Evolutionary conservation across 2,797 vertebrate genomes (phyloP), one percentile per base, ranked within the genome.

Genomic region (Prunella strophiata): DNA sequence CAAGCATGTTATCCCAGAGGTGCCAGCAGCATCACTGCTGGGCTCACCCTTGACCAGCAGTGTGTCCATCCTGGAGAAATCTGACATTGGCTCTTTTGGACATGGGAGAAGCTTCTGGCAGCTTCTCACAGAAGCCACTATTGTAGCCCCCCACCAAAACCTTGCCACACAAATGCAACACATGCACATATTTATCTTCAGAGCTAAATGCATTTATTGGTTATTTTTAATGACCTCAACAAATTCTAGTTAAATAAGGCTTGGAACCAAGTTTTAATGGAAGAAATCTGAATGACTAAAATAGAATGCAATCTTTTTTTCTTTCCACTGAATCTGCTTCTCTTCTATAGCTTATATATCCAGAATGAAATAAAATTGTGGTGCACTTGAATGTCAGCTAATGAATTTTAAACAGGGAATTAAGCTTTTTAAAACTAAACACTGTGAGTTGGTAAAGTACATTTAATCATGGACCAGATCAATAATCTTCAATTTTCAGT

Each of bases 1-100:
- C 19, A 23, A 43, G 17, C 8, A 11, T 0, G 0, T 61, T 15
- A 55, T 27, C 48, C 48, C 30, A 81, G 62, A 36, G 34, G 30
- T 59, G 11, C 10, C 62, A 36, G 30, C 34, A 54, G 18, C 22
- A 8, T 32, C 30, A 6, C 6, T 51, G 23, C 34, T 50, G 40
- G n/a, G 47, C 17, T 59, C 14, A 48, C 38, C 13, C 4, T n/a
- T 40, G n/a, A 29, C 29, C 61, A 66, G 47, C 3, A 11, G 17
- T 18, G 25, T 9, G 11, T 34, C 29, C 20, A 22, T 47, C 47
- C 40, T 34, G 52, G 12, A 47, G 17, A 29, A 25, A 12, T 14
- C 40, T 40, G 34, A 4, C 30, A 22, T 11, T 52, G 16, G 4
- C 38, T 66, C 19, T 32, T 7, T 36, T 65, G 38, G 25, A 59